Evolutionary conservation across 2,797 vertebrate species (phyloP).

Genomic region (Dromococcyx pavoninus): DNA sequence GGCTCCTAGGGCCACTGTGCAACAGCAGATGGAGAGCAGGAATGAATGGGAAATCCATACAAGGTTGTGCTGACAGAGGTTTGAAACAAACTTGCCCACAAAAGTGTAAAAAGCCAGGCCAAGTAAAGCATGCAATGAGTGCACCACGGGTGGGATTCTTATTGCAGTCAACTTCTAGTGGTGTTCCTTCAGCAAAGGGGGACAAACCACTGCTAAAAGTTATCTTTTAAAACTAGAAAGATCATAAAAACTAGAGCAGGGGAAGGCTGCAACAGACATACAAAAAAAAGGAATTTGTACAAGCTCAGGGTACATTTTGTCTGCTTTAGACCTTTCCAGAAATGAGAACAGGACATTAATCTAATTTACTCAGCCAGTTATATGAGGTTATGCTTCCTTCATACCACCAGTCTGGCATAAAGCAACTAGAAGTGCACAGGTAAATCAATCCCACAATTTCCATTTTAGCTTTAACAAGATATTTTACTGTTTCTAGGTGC

Average conservation of each 20-base stretch:
- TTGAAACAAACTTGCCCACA: background rate
- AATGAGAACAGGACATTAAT: slow-evolving; percentile 36
- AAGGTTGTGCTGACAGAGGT: background rate
- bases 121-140: background rate
- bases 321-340: slow-evolving; percentile 27
- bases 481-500: slow-evolving; percentile 55
- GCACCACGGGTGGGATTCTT: background rate
- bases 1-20: background rate
- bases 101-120: background rate
- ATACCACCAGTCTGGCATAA: slow-evolving; percentile 37
- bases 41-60: accelerated
- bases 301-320: slow-evolving; percentile 31
- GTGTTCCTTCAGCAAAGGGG: background rate
- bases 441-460: slow-evolving; percentile 59
- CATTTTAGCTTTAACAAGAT: slow-evolving; percentile 63
- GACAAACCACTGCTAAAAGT: background rate
- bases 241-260: background rate
- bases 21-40: background rate
- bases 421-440: background rate
- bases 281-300: background rate
- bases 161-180: background rate
- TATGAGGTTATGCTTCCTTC: slow-evolving; percentile 26
- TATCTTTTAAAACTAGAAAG: background rate
- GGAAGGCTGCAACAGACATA: background rate
- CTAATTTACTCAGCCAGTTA: slow-evolving; percentile 39